Percentiles rank a stretch among this genome's conserved stretches.
Evolutionary conservation across 2,888 invertebrate species (phyloP).

Genomic region (Drosophila longiperda): DNA sequence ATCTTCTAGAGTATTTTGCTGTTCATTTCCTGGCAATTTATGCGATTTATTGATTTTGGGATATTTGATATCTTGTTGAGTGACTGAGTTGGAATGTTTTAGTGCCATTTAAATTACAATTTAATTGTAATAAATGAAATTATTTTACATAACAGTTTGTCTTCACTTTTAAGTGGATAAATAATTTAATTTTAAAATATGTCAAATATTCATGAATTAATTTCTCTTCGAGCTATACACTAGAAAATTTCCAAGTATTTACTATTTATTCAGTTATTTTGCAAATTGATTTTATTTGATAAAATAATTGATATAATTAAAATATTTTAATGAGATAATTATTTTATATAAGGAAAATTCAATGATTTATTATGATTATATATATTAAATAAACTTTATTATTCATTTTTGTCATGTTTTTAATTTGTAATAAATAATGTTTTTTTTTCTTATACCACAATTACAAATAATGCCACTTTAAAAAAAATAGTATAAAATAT

Average conservation of each 20-base stretch:
- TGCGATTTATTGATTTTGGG: conserved; percentile 6
- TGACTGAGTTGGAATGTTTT: neutral
- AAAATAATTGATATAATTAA: too few relatives aligned
- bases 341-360: neutral
- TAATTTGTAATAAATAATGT: neutral
- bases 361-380: neutral
- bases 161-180: neutral
- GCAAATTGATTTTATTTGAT: neutral
- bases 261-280: neutral
- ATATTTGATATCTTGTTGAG: conserved; percentile 5
- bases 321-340: neutral
- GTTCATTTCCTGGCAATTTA: conserved; percentile 2
- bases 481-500: neutral
- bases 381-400: neutral
- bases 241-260: neutral
- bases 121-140: neutral
- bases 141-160: neutral
- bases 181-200: neutral
- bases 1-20: neutral
- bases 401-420: neutral
- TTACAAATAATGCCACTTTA: neutral
- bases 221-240: neutral
- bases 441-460: neutral
- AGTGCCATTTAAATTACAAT: neutral
- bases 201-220: neutral